Evolutionary conservation across 2,113 vertebrate genomes (phyloP).

Genomic region (Actenoides hombroni): DNA sequence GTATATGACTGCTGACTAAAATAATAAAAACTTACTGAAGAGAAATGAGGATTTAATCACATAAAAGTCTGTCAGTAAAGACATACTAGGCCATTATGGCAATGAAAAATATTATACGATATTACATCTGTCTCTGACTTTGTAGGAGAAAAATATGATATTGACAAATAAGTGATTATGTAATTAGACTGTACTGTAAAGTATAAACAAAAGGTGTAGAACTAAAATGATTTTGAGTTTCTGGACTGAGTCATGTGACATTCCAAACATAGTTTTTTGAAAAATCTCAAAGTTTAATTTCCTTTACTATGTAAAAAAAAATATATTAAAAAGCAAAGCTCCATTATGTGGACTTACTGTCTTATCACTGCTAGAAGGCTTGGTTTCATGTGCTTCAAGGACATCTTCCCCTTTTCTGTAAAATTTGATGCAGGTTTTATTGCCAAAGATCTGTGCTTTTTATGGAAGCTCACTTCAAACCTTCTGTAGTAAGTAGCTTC

Average conservation of each 20-base stretch:
- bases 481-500: neutral
- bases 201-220: neutral
- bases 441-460: neutral
- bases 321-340: neutral
- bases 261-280: neutral
- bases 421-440: neutral
- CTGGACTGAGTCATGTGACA: neutral
- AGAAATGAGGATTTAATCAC: conserved; percentile 21
- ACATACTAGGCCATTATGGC: neutral
- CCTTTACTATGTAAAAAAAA: neutral
- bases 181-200: neutral
- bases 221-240: neutral
- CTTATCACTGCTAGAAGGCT: neutral
- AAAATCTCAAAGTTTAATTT: neutral
- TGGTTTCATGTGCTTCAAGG: neutral
- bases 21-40: conserved; percentile 9
- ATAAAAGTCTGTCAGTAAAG: conserved; percentile 1
- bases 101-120: neutral
- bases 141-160: neutral
- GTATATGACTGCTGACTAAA: conserved; percentile 21
- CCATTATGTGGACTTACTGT: neutral
- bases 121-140: neutral
- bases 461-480: neutral
- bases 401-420: neutral
- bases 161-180: neutral